Conservation (phyloP, 1,140 invertebrate species). For the Holcopasites calliopsidis region DNA sequence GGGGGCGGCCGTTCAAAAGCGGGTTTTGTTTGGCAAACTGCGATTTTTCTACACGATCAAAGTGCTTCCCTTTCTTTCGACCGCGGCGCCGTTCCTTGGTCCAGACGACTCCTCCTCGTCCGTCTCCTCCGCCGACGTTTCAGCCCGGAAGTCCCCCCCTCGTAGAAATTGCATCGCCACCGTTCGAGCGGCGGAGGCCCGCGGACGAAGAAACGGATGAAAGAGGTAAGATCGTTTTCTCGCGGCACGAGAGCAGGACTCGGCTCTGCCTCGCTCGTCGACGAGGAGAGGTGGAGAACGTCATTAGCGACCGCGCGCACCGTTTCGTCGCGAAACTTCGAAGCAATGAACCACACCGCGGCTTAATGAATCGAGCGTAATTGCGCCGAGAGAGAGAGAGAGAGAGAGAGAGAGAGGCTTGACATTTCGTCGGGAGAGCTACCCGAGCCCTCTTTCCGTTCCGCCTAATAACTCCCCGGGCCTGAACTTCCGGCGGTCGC, state of each 20-base stretch:
- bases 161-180: constrained; percentile 48
- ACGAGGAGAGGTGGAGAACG: constrained; percentile 1
- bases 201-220: constrained; percentile 26
- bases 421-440: constrained; percentile 46
- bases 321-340: constrained; percentile 41
- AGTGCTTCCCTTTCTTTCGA: constrained; percentile 12
- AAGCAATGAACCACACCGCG: constrained; percentile 42
- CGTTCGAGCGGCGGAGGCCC: constrained; percentile 33
- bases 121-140: neutral
- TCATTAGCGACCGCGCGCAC: constrained; percentile 40
- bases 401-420: no score
- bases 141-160: constrained; percentile 35
- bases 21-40: constrained; percentile 61
- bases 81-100: neutral
- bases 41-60: constrained; percentile 63
- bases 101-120: neutral
- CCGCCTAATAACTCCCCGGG: constrained; percentile 33
- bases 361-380: constrained; percentile 49
- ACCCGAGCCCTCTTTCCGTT: constrained; percentile 21
- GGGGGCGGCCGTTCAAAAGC: constrained; percentile 24
- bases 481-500: constrained; percentile 1
- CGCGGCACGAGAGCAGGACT: neutral
- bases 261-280: neutral
- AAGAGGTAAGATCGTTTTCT: constrained; percentile 47
- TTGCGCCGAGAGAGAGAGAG: constrained; percentile 46